phyloP scores from a whole-genome alignment of 2,113 vertebrate genomes.

The Phainopepla nitens region DNA sequence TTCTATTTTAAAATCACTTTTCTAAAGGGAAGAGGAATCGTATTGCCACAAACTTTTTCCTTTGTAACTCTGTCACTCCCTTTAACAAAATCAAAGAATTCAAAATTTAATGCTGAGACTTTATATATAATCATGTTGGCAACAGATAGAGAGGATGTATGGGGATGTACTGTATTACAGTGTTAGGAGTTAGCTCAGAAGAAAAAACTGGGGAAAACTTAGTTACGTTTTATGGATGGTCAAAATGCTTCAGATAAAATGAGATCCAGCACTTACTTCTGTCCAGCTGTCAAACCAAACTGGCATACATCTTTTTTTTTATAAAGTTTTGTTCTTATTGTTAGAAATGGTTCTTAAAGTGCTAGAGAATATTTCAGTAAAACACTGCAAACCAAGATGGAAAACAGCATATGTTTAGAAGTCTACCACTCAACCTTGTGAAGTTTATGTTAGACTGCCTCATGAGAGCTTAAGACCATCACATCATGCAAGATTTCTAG shows the following conservation, averaged over 20 bases:
- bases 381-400: not conserved
- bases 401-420: not conserved
- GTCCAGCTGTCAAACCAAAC: not conserved
- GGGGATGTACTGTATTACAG: not conserved
- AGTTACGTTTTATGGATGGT: not conserved
- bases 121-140: not conserved
- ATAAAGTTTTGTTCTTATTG: not conserved
- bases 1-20: slow-evolving; percentile 40
- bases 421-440: not conserved
- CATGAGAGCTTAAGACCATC: not conserved
- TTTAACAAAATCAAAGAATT: slow-evolving; percentile 36
- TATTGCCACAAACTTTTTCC: slow-evolving; percentile 19
- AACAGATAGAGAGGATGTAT: not conserved
- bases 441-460: not conserved
- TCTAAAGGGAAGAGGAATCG: not conserved
- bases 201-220: not conserved
- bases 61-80: not conserved
- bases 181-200: not conserved
- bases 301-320: rapidly evolving
- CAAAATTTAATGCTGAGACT: slow-evolving; percentile 2
- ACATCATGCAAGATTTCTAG: not conserved
- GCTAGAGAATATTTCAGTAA: not conserved
- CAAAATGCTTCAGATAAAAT: not conserved
- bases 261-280: not conserved
- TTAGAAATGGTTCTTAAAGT: not conserved